Conservation (phyloP, 2,888 invertebrate genomes). For the Teleiodes luculella region DNA sequence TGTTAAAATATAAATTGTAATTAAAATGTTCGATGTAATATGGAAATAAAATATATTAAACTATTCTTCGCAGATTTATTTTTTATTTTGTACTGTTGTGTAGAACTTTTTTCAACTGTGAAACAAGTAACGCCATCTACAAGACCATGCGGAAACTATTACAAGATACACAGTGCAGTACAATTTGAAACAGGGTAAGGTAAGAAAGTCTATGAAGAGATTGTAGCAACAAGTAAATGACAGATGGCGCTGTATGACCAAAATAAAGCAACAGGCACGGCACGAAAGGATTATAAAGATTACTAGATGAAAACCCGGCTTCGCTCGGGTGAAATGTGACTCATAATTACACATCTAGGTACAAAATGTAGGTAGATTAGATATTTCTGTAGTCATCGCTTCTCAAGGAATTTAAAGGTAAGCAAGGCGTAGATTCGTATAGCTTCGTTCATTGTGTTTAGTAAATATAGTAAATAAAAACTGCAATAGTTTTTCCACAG, state of each 20-base stretch:
- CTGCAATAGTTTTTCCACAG: no score
- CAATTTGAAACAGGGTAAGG: background rate
- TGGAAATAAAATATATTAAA: conserved; percentile 31
- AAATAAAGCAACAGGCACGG: background rate
- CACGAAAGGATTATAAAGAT: no score
- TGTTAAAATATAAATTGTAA: conserved; percentile 55
- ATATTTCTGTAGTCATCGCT: no score
- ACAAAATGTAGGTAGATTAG: no score
- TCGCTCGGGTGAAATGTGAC: no score
- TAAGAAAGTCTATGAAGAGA: background rate
- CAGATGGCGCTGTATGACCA: background rate
- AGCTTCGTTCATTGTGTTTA: no score
- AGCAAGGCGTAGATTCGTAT: no score
- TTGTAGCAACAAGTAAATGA: background rate
- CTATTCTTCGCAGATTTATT: background rate
- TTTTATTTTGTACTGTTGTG: background rate
- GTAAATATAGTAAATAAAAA: no score
- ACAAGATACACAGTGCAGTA: background rate
- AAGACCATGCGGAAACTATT: background rate
- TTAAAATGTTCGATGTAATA: conserved; percentile 68
- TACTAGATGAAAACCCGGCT: no score
- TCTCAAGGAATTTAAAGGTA: no score
- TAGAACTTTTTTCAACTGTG: background rate
- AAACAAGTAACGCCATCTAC: conserved; percentile 8
- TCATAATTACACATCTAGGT: no score